These are phyloP conservation scores for Iguana delicatissima DNA, from an alignment of 2,797 vertebrate genomes.

Conservation along the genomic window DNA sequence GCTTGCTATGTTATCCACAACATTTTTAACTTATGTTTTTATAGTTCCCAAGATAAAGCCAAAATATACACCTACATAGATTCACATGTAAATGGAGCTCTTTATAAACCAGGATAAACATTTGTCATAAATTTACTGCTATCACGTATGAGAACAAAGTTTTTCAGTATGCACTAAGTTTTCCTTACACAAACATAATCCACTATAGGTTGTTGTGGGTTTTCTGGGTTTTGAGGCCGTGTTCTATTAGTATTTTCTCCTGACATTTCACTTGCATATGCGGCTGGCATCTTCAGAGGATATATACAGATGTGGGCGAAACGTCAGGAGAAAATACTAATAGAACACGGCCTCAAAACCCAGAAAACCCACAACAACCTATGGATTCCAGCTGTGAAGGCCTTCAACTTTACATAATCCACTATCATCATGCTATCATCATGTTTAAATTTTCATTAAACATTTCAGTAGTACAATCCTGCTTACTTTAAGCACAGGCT, in stretches of 20 bases:
- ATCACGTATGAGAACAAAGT: not conserved
- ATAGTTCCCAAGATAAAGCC: not conserved
- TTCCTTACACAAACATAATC: not conserved
- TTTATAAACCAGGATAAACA: constrained; percentile 1
- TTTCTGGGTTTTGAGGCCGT: no score
- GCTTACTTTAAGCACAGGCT: not conserved
- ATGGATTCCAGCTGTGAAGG: no score
- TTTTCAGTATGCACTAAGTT: not conserved
- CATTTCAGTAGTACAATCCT: not conserved
- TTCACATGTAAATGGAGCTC: not conserved
- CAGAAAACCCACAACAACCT: no score
- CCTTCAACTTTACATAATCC: no score
- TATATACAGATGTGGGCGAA: no score
- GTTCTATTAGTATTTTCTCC: no score
- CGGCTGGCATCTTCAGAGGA: no score
- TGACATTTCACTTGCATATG: no score
- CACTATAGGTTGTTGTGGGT: not conserved
- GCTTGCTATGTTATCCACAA: not conserved
- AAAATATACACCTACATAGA: not conserved
- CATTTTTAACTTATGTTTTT: not conserved
- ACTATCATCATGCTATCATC: not conserved
- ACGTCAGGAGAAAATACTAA: no score
- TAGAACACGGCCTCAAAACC: no score
- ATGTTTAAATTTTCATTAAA: not conserved
- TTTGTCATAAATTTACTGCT: not conserved